Percentiles rank a stretch among this genome's conserved stretches.
These are phyloP conservation scores for Chironomus striatipennis DNA, from an alignment of 1,140 invertebrate genomes.

Conservation along the genomic window DNA sequence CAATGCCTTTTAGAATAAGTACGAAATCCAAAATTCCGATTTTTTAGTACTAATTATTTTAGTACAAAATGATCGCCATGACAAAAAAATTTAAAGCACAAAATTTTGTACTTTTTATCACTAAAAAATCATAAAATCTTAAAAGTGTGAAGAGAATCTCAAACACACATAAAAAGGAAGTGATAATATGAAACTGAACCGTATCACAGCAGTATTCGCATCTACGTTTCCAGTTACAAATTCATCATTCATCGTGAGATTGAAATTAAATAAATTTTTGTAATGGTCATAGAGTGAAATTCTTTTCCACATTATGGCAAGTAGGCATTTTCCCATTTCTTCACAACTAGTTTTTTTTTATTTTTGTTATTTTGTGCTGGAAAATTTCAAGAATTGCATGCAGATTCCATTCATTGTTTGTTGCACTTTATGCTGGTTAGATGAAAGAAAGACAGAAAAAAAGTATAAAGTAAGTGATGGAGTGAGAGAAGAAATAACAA, in stretches of 20 bases:
- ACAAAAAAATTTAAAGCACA: no score
- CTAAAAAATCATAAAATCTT: no score
- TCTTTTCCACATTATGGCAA: background rate
- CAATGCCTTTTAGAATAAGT: no score
- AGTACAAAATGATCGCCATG: no score
- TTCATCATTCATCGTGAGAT: conserved; percentile 6
- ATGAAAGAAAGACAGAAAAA: background rate
- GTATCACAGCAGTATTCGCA: background rate
- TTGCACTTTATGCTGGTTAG: conserved; percentile 1
- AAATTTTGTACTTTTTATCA: no score
- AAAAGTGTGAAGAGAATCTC: no score
- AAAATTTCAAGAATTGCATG: conserved; percentile 19
- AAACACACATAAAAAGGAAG: no score
- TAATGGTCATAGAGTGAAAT: background rate
- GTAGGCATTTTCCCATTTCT: background rate
- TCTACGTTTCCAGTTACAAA: background rate
- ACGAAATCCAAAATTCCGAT: no score
- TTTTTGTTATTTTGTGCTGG: background rate
- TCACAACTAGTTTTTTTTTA: background rate
- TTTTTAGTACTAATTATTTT: no score
- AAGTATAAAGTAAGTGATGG: background rate
- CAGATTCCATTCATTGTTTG: conserved; percentile 19
- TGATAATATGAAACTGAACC: background rate
- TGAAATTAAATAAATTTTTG: conserved; percentile 6
- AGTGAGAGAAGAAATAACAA: background rate